phyloP scores from a whole-genome alignment of 2,113 vertebrate species.

The Boleophthalmus pectinirostris region DNA sequence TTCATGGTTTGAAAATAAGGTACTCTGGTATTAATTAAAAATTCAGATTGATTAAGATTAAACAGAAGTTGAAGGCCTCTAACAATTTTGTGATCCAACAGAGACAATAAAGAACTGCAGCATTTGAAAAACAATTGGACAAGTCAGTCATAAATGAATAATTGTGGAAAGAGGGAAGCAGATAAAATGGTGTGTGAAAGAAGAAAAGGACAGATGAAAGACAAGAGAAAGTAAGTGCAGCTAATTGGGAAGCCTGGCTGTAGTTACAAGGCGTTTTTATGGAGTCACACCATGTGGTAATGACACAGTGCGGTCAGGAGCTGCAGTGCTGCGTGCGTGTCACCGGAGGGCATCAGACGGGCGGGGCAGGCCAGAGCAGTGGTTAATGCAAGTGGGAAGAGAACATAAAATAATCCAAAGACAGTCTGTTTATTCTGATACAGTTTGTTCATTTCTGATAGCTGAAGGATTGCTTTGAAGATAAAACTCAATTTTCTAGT shows the following conservation, averaged over 20 bases:
- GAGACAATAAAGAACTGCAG: neutral
- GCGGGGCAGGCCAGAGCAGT: slow-evolving; percentile 36
- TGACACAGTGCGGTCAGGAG: slow-evolving; percentile 51
- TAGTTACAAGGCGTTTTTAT: slow-evolving; percentile 69
- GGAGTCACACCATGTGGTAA: slow-evolving; percentile 64
- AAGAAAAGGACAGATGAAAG: slow-evolving; percentile 32
- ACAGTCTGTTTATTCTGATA: neutral
- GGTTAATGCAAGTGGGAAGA: slow-evolving; percentile 23
- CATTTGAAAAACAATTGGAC: slow-evolving; percentile 12
- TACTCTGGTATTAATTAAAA: too few relatives aligned
- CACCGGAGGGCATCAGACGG: slow-evolving; percentile 41
- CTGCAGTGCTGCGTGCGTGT: slow-evolving; percentile 26
- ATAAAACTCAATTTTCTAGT: neutral
- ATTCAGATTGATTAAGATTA: too few relatives aligned
- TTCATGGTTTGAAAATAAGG: too few relatives aligned
- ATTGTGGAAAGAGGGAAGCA: slow-evolving; percentile 2
- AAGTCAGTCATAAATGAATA: neutral
- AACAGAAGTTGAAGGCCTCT: neutral
- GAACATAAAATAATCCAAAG: neutral
- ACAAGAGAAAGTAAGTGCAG: slow-evolving; percentile 58
- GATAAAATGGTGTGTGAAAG: neutral
- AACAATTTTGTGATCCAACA: neutral
- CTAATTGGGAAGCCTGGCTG: slow-evolving; percentile 61
- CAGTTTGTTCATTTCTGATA: neutral
- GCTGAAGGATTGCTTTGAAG: neutral